These are phyloP conservation scores for Callorhinus ursinus DNA, from an alignment of 2,113 vertebrate genomes.

Conservation along the genomic window DNA sequence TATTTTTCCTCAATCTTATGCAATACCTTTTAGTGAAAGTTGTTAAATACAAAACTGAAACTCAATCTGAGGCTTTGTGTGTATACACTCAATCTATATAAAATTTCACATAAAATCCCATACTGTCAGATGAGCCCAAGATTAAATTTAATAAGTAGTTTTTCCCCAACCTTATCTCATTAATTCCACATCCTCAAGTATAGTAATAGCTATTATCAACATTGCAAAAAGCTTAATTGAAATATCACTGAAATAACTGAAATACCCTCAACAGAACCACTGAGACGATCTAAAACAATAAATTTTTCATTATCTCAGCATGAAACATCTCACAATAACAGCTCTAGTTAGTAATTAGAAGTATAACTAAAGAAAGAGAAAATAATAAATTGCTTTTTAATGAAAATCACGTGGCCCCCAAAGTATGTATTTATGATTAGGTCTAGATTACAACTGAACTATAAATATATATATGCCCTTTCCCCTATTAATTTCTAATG, in stretches of 20 bases:
- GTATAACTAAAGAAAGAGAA: background rate
- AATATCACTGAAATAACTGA: background rate
- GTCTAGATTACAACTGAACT: background rate
- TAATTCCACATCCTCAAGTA: constrained; percentile 38
- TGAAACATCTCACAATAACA: background rate
- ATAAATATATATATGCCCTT: background rate
- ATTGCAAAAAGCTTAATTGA: background rate
- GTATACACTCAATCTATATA: background rate
- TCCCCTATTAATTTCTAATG: background rate
- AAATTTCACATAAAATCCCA: background rate
- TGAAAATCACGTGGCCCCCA: background rate
- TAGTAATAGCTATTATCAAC: background rate
- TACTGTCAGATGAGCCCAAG: background rate
- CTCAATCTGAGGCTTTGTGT: background rate
- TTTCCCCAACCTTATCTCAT: background rate
- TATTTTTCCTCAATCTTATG: background rate
- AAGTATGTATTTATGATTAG: background rate
- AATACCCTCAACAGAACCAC: background rate
- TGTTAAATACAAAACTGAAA: background rate
- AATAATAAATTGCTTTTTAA: background rate
- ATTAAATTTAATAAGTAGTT: background rate
- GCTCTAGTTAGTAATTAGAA: background rate
- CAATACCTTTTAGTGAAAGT: background rate
- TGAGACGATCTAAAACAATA: background rate
- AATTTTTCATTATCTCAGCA: constrained; percentile 19